Evolutionary conservation across 2,797 vertebrate species (phyloP), one percentile per base, ranked within the genome.

Genomic region (Chloroceryle inda): DNA sequence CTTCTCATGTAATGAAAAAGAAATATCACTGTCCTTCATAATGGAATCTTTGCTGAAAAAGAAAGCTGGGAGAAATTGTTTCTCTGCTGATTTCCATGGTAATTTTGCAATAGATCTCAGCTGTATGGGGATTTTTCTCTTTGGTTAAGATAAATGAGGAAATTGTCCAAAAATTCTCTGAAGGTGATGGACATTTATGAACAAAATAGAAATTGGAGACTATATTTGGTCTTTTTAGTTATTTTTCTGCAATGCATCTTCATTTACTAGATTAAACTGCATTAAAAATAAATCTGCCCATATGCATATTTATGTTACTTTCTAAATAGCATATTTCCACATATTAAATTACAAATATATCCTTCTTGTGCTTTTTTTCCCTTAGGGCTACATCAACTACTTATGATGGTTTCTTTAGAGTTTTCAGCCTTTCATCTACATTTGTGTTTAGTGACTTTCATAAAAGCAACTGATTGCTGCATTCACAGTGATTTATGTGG

Each of bases 401-500:
- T 59, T 77, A 15, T 4, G 10, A n/a, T 53, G 21, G 12, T 52
- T 94, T 83, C 73, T 93, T 92, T 38, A 73, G 53, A 63, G 13
- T 58, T 68, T 72, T 59, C 38, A 82, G 45, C 47, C n/a, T 83
- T 58, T 86, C 61, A 26, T 80, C 37, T 81, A 79, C 6, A 31
- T 73, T 94, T 89, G 16, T 29, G 53, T 69, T 88, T 81, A 80
- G 45, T 42, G 73, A 33, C 35, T 85, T 96, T 94, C 73, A 55
- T 11, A 67, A 29, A 10, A 83, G 22, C 24, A 63, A 87, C 18
- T 13, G 42, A 50, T 52, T 61, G 24, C 33, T 61, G 21, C 33
- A 55, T 76, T 84, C 52, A 38, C 10, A 84, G 53, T 58, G 53
- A 95, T 91, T 94, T 76, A 77, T 26, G 44, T 26, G 52, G 50